Conservation (phyloP, 2,797 vertebrate species). For the Taenioides sp. region DNA sequence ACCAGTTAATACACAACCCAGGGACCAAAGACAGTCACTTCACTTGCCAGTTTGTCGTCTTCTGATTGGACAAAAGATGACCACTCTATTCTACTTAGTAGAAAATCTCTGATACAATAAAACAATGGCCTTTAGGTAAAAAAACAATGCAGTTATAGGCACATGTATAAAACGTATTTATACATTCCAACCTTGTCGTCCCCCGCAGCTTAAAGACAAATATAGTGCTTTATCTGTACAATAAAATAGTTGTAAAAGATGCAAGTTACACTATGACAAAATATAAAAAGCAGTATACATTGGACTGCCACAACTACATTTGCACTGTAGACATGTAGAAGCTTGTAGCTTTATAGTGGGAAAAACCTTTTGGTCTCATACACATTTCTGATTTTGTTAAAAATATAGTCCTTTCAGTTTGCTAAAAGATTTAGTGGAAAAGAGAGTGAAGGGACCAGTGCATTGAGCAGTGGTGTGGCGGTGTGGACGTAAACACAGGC, state of each 20-base stretch:
- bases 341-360: slow-evolving; percentile 64
- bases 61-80: slow-evolving; percentile 66
- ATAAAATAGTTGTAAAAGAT: slow-evolving; percentile 68
- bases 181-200: slow-evolving; percentile 84
- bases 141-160: slow-evolving; percentile 82
- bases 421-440: slow-evolving; percentile 16
- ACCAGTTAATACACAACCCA: slow-evolving; percentile 34
- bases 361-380: slow-evolving; percentile 60
- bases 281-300: slow-evolving; percentile 72
- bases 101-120: slow-evolving; percentile 79
- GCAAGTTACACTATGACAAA: slow-evolving; percentile 65
- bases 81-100: slow-evolving; percentile 85
- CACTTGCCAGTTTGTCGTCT: slow-evolving; percentile 42
- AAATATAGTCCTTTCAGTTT: slow-evolving; percentile 28
- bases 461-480: slow-evolving; percentile 4
- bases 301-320: slow-evolving; percentile 56
- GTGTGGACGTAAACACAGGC: slow-evolving; percentile 16
- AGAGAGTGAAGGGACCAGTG: slow-evolving; percentile 4
- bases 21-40: slow-evolving; percentile 32
- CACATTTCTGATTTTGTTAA: slow-evolving; percentile 24
- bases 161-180: slow-evolving; percentile 87
- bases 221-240: slow-evolving; percentile 83
- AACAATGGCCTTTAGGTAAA: slow-evolving; percentile 55
- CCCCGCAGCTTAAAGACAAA: slow-evolving; percentile 77
- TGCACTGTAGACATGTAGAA: slow-evolving; percentile 45